phyloP scores from a whole-genome alignment of 2,888 invertebrate genomes.

The Drosophila conformis region DNA sequence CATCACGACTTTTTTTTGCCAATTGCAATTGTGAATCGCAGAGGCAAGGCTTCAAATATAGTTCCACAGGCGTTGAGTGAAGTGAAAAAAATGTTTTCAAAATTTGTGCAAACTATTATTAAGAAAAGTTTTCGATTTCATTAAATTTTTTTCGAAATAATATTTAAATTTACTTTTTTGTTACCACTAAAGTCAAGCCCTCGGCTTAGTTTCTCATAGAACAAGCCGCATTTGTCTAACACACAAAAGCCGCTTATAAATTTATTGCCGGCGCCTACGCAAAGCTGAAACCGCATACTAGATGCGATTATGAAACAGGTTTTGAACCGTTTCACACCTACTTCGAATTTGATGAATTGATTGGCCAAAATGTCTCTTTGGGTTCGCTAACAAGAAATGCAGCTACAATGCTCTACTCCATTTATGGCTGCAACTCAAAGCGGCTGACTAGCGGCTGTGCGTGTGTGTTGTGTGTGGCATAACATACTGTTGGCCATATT shows the following conservation, averaged over 20 bases:
- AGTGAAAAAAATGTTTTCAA: not conserved
- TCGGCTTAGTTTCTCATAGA: not conserved
- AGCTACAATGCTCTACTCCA: conserved; percentile 29
- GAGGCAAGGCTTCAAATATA: conserved; percentile 1
- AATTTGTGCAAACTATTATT: not conserved
- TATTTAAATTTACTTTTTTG: not conserved
- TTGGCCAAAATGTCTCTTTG: conserved; percentile 23
- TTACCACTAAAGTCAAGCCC: not conserved
- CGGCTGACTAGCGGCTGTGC: conserved; percentile 1
- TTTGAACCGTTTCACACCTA: conserved; percentile 42
- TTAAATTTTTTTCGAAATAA: not conserved
- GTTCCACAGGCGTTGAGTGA: not conserved
- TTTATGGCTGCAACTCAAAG: conserved; percentile 39
- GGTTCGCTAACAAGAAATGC: conserved; percentile 44
- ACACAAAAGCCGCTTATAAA: not conserved
- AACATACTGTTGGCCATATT: conserved; percentile 53
- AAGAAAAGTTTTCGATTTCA: not conserved
- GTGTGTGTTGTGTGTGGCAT: conserved; percentile 15
- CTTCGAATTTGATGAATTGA: conserved; percentile 40
- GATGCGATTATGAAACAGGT: conserved; percentile 18
- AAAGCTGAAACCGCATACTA: conserved; percentile 6
- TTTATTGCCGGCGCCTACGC: conserved; percentile 23
- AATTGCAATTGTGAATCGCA: conserved; percentile 12
- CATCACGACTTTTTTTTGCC: conserved; percentile 8
- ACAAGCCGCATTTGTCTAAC: not conserved